Percentiles rank a stretch among this genome's conserved stretches.
Evolutionary conservation across 2,888 invertebrate genomes (phyloP).

Genomic region (Nebria brevicollis): DNA sequence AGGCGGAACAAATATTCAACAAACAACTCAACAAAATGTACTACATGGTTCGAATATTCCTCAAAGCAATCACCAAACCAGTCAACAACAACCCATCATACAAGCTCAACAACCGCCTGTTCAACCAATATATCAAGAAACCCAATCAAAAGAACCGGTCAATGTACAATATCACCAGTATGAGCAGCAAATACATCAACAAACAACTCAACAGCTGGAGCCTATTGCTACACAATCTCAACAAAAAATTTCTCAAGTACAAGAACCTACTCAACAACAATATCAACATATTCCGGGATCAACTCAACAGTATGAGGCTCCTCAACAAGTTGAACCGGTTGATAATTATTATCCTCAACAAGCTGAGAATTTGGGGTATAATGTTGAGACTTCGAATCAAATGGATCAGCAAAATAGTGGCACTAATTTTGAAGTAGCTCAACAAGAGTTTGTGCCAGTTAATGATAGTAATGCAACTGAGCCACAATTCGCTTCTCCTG

Average conservation of each 20-base stretch:
- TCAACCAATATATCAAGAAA: background rate
- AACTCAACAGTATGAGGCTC: background rate
- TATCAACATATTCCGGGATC: constrained; percentile 66
- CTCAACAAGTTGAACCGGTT: constrained; percentile 6
- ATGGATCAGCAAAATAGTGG: background rate
- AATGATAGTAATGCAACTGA: constrained; percentile 23
- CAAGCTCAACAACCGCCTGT: constrained; percentile 36
- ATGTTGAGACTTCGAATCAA: background rate
- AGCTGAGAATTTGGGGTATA: background rate
- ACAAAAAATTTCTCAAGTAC: constrained; percentile 13
- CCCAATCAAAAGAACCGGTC: constrained; percentile 18
- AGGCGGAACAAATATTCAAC: background rate
- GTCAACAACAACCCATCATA: constrained; percentile 40
- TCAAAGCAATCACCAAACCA: constrained; percentile 41
- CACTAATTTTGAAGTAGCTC: constrained; percentile 35
- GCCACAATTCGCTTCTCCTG: constrained; percentile 30
- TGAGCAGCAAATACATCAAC: constrained; percentile 38
- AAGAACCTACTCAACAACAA: constrained; percentile 31
- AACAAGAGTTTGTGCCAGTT: constrained; percentile 47
- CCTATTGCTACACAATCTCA: background rate
- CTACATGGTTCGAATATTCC: background rate
- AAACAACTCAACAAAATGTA: background rate
- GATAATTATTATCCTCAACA: constrained; percentile 10
- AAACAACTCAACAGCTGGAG: background rate
- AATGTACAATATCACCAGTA: constrained; percentile 38